Conservation (phyloP, 2,888 invertebrate species). For the Thumatha senex region DNA sequence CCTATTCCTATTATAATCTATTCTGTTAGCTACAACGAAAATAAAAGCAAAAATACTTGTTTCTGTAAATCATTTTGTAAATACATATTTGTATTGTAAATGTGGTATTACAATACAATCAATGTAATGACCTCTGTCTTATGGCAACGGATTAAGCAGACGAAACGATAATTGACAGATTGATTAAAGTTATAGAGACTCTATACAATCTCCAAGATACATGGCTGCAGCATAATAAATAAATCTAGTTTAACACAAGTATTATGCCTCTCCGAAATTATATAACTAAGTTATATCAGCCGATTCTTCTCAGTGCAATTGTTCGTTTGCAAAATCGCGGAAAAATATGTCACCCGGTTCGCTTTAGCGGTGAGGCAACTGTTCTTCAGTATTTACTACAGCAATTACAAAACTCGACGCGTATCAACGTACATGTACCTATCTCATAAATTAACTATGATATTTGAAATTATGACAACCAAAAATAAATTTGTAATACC, state of each 20-base stretch:
- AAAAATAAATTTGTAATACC: no score
- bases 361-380: slow-evolving; percentile 26
- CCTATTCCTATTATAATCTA: slow-evolving; percentile 13
- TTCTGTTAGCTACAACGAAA: neutral
- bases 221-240: neutral
- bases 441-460: slow-evolving; percentile 22
- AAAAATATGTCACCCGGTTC: slow-evolving; percentile 32
- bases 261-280: neutral
- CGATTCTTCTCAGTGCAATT: slow-evolving; percentile 19
- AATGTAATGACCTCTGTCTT: no score
- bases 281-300: slow-evolving; percentile 9
- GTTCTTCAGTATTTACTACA: slow-evolving; percentile 30
- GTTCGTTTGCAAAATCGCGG: slow-evolving; percentile 29
- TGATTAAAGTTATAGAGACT: no score
- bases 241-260: neutral
- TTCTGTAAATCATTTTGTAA: no score
- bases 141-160: no score
- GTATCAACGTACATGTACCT: slow-evolving; percentile 29
- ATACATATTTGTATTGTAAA: no score
- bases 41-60: neutral
- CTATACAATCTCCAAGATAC: no score
- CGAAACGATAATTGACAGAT: no score
- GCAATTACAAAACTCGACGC: slow-evolving; percentile 29
- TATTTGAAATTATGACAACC: no score
- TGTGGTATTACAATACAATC: no score